phyloP scores from a whole-genome alignment of 2,888 invertebrate genomes.

The Heteromyza rotundicornis region DNA sequence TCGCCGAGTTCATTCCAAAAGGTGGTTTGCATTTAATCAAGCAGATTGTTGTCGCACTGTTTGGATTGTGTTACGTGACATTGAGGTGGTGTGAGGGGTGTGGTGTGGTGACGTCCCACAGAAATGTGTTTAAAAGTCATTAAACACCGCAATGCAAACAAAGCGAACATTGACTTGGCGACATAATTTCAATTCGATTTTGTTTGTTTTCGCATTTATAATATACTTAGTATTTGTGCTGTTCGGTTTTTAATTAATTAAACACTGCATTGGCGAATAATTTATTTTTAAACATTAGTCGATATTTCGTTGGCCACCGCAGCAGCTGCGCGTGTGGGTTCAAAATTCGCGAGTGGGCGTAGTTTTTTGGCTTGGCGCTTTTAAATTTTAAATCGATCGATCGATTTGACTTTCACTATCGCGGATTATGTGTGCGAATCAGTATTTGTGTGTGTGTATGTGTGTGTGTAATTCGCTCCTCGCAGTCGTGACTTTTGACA shows the following conservation, averaged over 20 bases:
- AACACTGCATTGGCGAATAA: conserved; percentile 1
- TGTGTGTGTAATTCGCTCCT: background rate
- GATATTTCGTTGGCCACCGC: background rate
- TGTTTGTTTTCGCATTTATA: too few species aligned
- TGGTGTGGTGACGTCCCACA: too few species aligned
- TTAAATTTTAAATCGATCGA: background rate
- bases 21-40: background rate
- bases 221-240: too few species aligned
- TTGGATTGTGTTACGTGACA: background rate
- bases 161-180: conserved; percentile 6
- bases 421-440: background rate
- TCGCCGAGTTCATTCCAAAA: too few species aligned
- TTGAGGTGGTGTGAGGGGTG: background rate
- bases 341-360: background rate
- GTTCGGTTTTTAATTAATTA: background rate
- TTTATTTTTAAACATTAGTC: conserved; percentile 4
- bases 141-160: background rate
- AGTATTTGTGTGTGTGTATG: background rate
- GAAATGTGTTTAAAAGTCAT: background rate
- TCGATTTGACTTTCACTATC: background rate
- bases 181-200: background rate
- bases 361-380: background rate
- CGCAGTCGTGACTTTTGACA: conserved; percentile 2
- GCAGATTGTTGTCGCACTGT: background rate
- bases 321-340: background rate